Percentiles rank a stretch among this genome's conserved stretches.
Conservation (phyloP, 2,113 vertebrate genomes). For the Aphyosemion australe region DNA sequence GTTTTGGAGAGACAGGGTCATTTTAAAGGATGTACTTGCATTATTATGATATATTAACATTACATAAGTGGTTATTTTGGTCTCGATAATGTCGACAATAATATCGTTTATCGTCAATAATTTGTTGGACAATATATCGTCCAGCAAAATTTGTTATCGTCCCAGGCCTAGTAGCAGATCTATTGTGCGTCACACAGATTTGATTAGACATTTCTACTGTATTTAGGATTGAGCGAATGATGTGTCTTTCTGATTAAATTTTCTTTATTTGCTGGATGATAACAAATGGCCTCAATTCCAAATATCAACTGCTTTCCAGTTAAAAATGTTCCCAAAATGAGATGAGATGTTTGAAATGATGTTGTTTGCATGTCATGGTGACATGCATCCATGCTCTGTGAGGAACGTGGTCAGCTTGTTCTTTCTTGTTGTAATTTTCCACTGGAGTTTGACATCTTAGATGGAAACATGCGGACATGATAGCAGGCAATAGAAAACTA, state of each 20-base stretch:
- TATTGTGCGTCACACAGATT: background rate
- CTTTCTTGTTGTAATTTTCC: conserved; percentile 8
- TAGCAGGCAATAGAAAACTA: no score
- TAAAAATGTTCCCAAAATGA: background rate
- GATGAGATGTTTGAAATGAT: conserved; percentile 6
- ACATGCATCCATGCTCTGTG: conserved; percentile 6
- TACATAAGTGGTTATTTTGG: no score
- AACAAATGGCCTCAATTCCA: background rate
- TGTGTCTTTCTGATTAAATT: background rate
- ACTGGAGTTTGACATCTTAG: conserved; percentile 17
- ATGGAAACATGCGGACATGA: background rate
- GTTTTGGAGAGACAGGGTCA: no score
- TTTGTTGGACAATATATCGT: no score
- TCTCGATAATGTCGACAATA: no score
- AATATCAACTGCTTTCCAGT: background rate
- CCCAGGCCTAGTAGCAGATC: no score
- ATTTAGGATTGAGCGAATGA: background rate
- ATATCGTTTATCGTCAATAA: no score
- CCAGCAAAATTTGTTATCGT: no score
- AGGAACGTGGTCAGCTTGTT: conserved; percentile 32
- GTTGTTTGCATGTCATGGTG: conserved; percentile 36
- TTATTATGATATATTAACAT: no score
- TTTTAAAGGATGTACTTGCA: no score
- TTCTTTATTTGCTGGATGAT: background rate
- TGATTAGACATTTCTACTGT: background rate